A percentile compares a stretch with the other conserved stretches of the same genome.
phyloP scores from a whole-genome alignment of 2,797 vertebrate genomes.

The Gymnopithys bicolor region DNA sequence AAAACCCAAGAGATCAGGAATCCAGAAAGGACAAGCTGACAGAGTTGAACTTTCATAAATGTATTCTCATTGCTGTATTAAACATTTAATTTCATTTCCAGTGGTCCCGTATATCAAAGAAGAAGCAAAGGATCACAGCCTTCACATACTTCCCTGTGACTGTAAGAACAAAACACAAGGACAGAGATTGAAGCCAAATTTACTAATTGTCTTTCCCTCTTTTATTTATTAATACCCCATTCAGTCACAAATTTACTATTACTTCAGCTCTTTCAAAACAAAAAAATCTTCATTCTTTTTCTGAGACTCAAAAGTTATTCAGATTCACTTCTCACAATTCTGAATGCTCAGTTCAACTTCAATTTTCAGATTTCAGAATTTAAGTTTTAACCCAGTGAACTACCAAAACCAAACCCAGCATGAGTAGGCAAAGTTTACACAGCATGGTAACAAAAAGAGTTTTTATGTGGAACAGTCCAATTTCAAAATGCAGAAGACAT shows the following conservation, averaged over 20 bases:
- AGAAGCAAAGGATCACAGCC: not conserved
- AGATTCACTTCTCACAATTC: not conserved
- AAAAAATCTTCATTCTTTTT: not conserved
- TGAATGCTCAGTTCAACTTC: not conserved
- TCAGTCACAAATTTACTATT: not conserved
- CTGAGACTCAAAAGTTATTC: not conserved
- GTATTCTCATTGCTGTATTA: not conserved
- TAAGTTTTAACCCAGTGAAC: not conserved
- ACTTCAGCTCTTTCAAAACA: not conserved
- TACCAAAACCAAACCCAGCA: not conserved
- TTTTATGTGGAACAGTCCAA: not conserved
- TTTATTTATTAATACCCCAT: not conserved
- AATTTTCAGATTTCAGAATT: not conserved
- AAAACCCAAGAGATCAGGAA: not conserved
- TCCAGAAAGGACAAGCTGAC: not conserved
- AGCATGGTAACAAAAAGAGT: not conserved
- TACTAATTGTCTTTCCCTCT: not conserved
- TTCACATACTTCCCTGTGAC: not conserved
- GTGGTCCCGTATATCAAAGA: not conserved
- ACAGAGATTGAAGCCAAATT: not conserved
- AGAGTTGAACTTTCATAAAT: not conserved
- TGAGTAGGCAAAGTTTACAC: not conserved
- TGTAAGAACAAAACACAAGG: not conserved
- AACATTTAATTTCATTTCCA: not conserved
- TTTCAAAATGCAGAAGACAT: not conserved